Base-by-base conservation (phyloP, 2,113 vertebrate genomes). In the Hippolais icterina region DNA sequence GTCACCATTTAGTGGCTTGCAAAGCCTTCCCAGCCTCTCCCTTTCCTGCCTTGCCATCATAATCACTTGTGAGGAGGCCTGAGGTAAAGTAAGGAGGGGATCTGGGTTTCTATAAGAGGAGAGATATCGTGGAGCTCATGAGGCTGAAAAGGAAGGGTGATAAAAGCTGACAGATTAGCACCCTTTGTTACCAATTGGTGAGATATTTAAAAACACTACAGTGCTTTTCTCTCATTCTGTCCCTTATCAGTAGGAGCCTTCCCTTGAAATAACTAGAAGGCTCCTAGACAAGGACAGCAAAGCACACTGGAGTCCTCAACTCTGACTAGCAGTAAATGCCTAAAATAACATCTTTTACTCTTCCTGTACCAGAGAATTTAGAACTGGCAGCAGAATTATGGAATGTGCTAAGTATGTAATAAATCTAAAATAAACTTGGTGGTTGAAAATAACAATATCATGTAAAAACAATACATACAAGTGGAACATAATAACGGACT, bases 51-150 rank as follows among this genome's bases (percentile, higher is more conserved):
- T 17, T 5, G 14, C 2, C 18, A 44, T 24, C 21, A 79, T 20
- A 59, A 9, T 29, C 9, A 39, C 11, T 5, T 64, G 4, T 53
- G 46, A 85, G 35, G 68, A 60, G 35, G 4, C 6, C 28, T 35
- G 39, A 70, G 23, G 4, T 37, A 35, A 91, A 59, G 20, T 10
- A 86, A 57, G 23, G 41, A 64, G 10, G 10, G 11, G 23, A 21
- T 23, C 8, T 4, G 2, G 2, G 3, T 39, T 10, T 35, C 14
- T 80, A 0, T n/a, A n/a, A 85, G 20, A 63, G n/a, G 11, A 47
- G 9, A 35, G 21, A 25, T 75, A 42, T 37, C 11, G 9, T 33
- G n/a, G 46, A 78, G 33, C 4, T 81, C 21, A 10, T 20, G 25
- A 57, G 6, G 16, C 15, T 27, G 46, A 57, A 80, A 78, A 63